Evolutionary conservation across 2,888 invertebrate species (phyloP), one percentile per base, ranked within the genome.

Genomic region (Choreutis nemorana): DNA sequence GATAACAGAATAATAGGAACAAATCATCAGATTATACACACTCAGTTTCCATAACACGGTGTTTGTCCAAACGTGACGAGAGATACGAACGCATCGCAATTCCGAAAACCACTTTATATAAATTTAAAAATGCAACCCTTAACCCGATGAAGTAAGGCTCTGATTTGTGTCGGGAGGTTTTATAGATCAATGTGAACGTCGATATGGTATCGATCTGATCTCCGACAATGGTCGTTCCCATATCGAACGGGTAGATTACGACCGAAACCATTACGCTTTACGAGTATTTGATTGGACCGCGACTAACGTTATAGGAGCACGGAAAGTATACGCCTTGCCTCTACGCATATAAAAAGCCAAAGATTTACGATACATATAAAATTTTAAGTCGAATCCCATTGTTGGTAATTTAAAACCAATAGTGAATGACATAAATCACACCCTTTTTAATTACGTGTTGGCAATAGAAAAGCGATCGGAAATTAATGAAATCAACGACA

Each of bases 291-390:
- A 75, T 73, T 72, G 64, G 63, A 51, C 55, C 58, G 59, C 48
- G 52, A 63, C 68, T 64, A 71, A 73, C 67, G 61, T 65, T 58
- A 63, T 50, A 50, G 55, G 55, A 60, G 58, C 71, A 72, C 72
- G 73, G 49, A 62, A 60, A 50, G 46, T 44, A 43, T 15, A n/a
- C 8, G 9, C n/a, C 26, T 26, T 11, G 11, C 23, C 12, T 23
- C 8, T 23, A 5, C 37, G 48, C 49, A 36, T 41, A 42, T 42
- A 53, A 62, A 61, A 66, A 53, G 55, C 48, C 40, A 43, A 54
- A 55, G 56, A 71, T 77, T 77, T 77, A 75, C 61, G 63, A 62
- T 45, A 41, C 42, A 53, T 63, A 63, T 68, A 64, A 71, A 55
- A 64, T 48, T 52, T 52, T 52, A 50, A 53, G 53, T 50, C 48